These are phyloP conservation scores for Sorex araneus DNA, from an alignment of 2,113 vertebrate genomes.

Conservation along the genomic window DNA sequence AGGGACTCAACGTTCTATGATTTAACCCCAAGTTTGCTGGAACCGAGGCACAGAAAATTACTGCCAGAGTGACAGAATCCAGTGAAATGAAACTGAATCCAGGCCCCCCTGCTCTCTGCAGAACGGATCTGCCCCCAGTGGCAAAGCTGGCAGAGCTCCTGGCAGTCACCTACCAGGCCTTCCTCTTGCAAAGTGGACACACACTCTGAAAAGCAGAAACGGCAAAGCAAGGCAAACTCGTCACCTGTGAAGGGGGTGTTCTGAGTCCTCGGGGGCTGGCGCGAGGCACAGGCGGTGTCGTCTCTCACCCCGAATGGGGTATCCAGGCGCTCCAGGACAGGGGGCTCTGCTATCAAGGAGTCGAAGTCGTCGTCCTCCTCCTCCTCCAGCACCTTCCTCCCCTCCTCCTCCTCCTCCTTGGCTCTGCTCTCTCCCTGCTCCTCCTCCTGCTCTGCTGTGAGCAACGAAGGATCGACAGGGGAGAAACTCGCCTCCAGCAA, in stretches of 20 bases:
- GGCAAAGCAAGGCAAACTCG: conserved; percentile 32
- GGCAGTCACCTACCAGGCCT: neutral
- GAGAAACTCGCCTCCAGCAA: conserved; percentile 79
- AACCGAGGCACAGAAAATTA: neutral
- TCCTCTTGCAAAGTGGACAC: fast-evolving
- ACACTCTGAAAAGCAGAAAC: conserved; percentile 14
- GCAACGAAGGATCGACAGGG: conserved; percentile 71
- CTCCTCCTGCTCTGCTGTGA: conserved; percentile 88
- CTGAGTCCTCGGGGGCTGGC: conserved; percentile 83
- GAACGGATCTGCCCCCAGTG: neutral
- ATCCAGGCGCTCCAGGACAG: conserved; percentile 89
- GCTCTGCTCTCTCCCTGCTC: conserved; percentile 79
- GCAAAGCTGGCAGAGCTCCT: neutral
- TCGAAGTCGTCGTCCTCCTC: conserved; percentile 92
- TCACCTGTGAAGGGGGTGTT: conserved; percentile 95
- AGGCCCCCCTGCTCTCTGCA: neutral
- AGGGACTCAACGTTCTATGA: neutral
- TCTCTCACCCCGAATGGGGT: conserved; percentile 91
- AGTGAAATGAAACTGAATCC: neutral
- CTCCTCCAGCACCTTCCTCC: neutral
- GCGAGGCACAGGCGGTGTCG: conserved; percentile 65
- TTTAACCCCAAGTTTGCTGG: neutral
- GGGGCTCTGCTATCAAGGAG: conserved; percentile 91
- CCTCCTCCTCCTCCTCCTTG: neutral
- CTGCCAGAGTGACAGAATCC: neutral